Conservation (phyloP, 2,797 vertebrate species). For the Morelia viridis region DNA sequence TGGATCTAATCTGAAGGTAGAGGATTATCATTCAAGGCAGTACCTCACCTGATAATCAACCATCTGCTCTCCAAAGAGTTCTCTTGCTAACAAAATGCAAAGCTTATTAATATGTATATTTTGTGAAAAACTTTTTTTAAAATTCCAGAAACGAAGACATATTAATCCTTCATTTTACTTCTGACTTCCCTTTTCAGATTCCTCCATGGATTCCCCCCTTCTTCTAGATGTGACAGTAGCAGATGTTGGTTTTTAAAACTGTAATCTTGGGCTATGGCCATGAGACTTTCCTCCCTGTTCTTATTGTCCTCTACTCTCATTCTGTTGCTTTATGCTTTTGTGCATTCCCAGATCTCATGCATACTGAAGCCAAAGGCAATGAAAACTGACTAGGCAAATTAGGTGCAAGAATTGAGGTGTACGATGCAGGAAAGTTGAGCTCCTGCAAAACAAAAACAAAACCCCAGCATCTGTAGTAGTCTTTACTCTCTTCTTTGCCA, state of each 20-base stretch:
- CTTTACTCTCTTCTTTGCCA: background rate
- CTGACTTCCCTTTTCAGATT: background rate
- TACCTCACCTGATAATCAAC: background rate
- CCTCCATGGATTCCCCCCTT: background rate
- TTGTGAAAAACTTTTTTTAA: background rate
- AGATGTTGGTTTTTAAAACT: background rate
- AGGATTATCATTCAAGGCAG: slow-evolving; percentile 32
- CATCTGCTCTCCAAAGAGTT: slow-evolving; percentile 27
- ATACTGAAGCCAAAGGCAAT: background rate
- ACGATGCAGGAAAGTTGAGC: background rate
- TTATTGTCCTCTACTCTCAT: background rate
- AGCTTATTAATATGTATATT: background rate
- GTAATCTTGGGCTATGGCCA: background rate
- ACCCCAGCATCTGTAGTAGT: background rate
- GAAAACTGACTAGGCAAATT: background rate
- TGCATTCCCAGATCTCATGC: background rate
- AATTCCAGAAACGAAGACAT: background rate
- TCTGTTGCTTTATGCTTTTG: background rate
- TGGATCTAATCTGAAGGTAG: slow-evolving; percentile 53
- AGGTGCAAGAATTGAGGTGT: background rate
- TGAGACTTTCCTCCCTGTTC: background rate
- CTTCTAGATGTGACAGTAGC: background rate
- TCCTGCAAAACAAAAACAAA: background rate
- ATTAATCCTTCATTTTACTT: background rate
- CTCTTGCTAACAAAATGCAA: slow-evolving; percentile 25